Percentiles rank a stretch among this genome's conserved stretches.
phyloP scores from a whole-genome alignment of 2,113 vertebrate species.

The Struthidea cinerea region DNA sequence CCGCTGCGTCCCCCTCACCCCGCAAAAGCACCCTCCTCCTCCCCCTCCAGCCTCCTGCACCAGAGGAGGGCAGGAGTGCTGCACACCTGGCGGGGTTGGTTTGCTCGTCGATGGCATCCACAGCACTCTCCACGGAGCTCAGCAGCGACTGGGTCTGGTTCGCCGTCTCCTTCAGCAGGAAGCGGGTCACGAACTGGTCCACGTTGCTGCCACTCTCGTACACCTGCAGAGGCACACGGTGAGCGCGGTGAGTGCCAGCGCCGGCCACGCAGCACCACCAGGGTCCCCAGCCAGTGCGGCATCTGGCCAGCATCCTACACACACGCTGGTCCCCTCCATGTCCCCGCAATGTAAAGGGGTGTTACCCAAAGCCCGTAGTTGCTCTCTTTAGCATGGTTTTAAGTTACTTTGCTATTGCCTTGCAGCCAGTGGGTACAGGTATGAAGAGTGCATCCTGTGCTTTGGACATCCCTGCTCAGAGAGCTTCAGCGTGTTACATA shows the following conservation, averaged over 20 bases:
- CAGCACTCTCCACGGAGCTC: constrained; percentile 93
- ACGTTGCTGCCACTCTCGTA: constrained; percentile 90
- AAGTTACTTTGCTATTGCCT: background rate
- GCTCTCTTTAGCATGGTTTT: background rate
- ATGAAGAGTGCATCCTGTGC: background rate
- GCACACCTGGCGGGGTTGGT: constrained; percentile 85
- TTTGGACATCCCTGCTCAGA: background rate
- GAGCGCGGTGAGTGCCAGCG: rapidly evolving
- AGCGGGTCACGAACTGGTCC: constrained; percentile 96
- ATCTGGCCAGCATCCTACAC: rapidly evolving
- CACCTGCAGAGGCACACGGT: constrained; percentile 69
- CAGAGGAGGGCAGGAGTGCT: background rate
- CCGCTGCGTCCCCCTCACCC: rapidly evolving
- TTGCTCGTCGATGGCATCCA: constrained; percentile 95
- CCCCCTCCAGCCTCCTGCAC: background rate
- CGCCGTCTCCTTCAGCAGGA: constrained; percentile 93
- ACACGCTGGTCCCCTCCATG: rapidly evolving
- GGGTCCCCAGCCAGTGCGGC: background rate
- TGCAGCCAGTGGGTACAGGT: background rate
- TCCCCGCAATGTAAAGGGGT: rapidly evolving
- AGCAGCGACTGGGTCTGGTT: constrained; percentile 96
- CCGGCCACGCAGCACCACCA: rapidly evolving
- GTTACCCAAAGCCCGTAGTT: rapidly evolving
- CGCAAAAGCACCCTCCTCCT: background rate
- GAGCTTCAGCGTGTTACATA: background rate